Conservation (phyloP, 2,888 invertebrate species). For the Drosophila nr. medialis region DNA sequence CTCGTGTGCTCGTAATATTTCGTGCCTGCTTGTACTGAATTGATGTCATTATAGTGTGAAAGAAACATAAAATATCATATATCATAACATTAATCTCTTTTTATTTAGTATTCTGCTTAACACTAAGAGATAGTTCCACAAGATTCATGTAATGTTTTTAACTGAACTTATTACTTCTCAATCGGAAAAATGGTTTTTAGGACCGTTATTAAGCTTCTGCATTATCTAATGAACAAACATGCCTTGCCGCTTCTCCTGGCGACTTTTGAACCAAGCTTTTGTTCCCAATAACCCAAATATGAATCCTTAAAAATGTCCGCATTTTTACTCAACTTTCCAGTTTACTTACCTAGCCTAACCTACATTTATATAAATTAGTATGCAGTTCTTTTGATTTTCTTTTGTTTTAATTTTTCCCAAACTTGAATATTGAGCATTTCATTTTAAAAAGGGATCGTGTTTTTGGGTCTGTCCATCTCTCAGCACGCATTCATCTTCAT, state of each 20-base stretch:
- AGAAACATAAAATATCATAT: background rate
- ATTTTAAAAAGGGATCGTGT: background rate
- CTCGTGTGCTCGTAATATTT: background rate
- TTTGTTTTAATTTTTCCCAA: background rate
- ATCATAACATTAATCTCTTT: background rate
- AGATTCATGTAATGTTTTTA: background rate
- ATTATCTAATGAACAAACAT: background rate
- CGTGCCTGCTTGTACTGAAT: background rate
- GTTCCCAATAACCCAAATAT: background rate
- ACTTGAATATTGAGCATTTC: background rate
- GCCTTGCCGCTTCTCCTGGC: background rate
- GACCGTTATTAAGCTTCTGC: background rate
- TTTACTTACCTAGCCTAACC: background rate
- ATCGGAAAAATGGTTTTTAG: background rate
- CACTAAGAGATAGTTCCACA: background rate
- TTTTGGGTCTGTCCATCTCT: background rate
- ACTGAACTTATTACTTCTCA: no score
- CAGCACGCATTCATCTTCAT: slow-evolving; percentile 6
- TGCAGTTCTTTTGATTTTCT: background rate
- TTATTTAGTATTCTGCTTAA: no score
- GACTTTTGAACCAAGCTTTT: background rate
- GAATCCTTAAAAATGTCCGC: background rate
- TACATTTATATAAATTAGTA: background rate
- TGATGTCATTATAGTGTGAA: background rate
- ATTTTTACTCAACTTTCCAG: background rate